phyloP scores from a whole-genome alignment of 2,113 vertebrate genomes.

The Cyphomyrus plagiostoma region DNA sequence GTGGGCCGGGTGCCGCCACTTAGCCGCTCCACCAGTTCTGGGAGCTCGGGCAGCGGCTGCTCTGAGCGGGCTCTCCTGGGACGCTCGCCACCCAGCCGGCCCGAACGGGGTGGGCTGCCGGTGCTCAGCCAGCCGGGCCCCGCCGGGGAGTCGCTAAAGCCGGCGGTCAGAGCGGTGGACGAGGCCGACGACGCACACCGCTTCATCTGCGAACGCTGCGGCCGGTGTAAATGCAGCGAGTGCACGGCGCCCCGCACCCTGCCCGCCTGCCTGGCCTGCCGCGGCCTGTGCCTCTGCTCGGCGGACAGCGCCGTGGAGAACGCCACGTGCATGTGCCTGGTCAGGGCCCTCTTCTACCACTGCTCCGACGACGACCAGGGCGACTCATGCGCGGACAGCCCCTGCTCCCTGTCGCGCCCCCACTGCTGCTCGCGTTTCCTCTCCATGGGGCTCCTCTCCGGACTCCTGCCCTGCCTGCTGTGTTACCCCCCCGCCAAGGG shows the following conservation, averaged over 20 bases:
- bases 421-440: constrained; percentile 92
- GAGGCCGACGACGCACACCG: constrained; percentile 61
- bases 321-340: constrained; percentile 94
- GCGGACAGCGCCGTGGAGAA: constrained; percentile 90
- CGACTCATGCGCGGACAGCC: constrained; percentile 86
- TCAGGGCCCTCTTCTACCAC: constrained; percentile 96
- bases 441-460: constrained; percentile 88
- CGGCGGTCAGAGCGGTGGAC: constrained; percentile 64
- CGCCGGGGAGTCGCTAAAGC: constrained; percentile 72
- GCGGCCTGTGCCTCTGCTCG: constrained; percentile 86
- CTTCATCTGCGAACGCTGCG: constrained; percentile 89
- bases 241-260: constrained; percentile 84
- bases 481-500: constrained; percentile 90
- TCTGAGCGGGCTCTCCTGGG: constrained; percentile 85
- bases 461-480: constrained; percentile 85
- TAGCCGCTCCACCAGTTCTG: constrained; percentile 87
- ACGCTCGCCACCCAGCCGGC: constrained; percentile 65
- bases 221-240: constrained; percentile 88
- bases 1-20: constrained; percentile 64
- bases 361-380: constrained; percentile 91
- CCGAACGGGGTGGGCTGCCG: constrained; percentile 48
- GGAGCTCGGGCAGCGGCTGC: constrained; percentile 84
- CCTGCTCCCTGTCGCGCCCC: constrained; percentile 87
- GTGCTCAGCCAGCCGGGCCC: constrained; percentile 77
- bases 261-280: constrained; percentile 83